Base-by-base conservation (phyloP, 2,113 vertebrate genomes). In the Ictalurus punctatus region DNA sequence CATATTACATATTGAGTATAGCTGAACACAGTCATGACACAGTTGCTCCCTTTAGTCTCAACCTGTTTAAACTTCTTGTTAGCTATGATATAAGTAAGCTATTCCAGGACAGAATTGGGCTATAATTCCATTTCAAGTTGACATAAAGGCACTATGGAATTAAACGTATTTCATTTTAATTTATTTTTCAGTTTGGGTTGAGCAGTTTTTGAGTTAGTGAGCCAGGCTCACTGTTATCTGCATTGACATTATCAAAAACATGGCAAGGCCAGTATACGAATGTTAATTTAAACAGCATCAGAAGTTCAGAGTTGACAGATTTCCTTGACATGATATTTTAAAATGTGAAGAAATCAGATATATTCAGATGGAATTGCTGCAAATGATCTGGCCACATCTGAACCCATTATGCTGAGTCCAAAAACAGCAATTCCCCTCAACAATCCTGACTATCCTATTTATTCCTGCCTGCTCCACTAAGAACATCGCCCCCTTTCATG, bases 351-450 rank as follows among this genome's bases (percentile, higher is more conserved):
- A 81, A 87, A 81, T 67, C n/a, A 91, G 93, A 93, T 92, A 91
- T 92, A 93, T 95, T 91, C 93, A 95, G 93, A 95, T 94, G 93
- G 92, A 93, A 91, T 93, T 90, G 91, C 88, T 92, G 88, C 92
- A 90, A 91, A 93, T 93, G 89, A 91, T 54, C 30, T 88, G 90
- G 92, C 89, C 93, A 93, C 93, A 93, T 92, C 93, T 65, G 88
- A 87, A 86, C 86, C 56, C 27, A 6, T 88, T 84, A 89, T 93
- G 90, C 93, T 86, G 89, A 89, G 82, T 82, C 74, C 86, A 91
- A 92, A 90, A 27, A 82, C 86, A 84, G 92, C 92, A 86, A 92
- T 92, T 92, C 92, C 86, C 90, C 90, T 90, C 89, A 90, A 93
- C 91, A 89, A 89, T 94, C 91, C 87, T 54, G 74, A 52, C 88